phyloP scores from a whole-genome alignment of 2,888 invertebrate genomes.

The Eumerus sabulonum region DNA sequence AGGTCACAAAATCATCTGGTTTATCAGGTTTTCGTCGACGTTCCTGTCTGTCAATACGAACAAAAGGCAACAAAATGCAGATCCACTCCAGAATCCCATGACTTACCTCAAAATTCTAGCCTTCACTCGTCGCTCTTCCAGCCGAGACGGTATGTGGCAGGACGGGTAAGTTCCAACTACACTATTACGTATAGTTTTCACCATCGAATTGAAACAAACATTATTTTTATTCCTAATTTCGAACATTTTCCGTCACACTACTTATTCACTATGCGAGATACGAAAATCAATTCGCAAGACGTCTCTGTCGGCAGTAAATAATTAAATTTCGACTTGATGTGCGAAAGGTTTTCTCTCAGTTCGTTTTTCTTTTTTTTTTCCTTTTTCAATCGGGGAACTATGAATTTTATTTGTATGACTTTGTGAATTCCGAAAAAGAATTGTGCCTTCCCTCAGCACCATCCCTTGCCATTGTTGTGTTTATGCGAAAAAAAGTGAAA shows the following conservation, averaged over 20 bases:
- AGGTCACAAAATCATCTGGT: constrained; percentile 93
- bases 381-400: constrained; percentile 1
- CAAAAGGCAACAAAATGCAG: neutral
- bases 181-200: constrained; percentile 76
- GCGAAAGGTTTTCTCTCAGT: constrained; percentile 2
- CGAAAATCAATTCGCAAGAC: neutral
- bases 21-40: constrained; percentile 90
- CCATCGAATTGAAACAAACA: constrained; percentile 76
- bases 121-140: constrained; percentile 87
- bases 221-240: constrained; percentile 71
- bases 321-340: too few species aligned
- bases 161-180: constrained; percentile 88
- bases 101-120: constrained; percentile 76
- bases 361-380: too few species aligned
- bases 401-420: constrained; percentile 19
- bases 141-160: constrained; percentile 85
- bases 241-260: constrained; percentile 68
- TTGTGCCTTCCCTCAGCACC: constrained; percentile 39
- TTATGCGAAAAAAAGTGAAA: constrained; percentile 43
- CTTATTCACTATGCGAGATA: neutral
- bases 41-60: constrained; percentile 81
- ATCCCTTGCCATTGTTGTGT: constrained; percentile 64
- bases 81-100: neutral
- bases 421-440: constrained; percentile 10
- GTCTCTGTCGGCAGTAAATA: too few species aligned